Conservation (phyloP, 2,888 invertebrate species). For the Parapristionchus giblindavisi region DNA sequence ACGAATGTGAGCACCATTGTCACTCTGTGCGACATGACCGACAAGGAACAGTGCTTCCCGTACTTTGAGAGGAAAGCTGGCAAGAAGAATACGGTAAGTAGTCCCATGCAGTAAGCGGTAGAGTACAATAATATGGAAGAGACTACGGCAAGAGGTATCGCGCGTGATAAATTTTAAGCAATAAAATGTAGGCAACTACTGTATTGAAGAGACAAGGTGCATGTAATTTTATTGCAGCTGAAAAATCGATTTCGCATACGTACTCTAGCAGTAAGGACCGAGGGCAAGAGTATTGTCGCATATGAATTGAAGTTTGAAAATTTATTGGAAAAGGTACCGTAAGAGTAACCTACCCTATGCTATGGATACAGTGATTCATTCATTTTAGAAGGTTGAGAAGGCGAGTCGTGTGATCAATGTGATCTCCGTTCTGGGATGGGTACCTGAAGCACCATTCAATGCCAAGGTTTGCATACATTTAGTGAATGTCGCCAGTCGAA, state of each 20-base stretch:
- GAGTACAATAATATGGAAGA: not conserved
- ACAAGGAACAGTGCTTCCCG: conserved; percentile 3
- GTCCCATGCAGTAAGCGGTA: not conserved
- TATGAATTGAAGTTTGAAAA: conserved; percentile 35
- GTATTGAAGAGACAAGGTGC: not conserved
- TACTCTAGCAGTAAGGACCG: conserved; percentile 8
- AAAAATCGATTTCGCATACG: not conserved
- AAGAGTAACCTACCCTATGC: not conserved
- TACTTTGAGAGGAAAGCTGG: conserved; percentile 33
- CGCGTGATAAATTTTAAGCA: not conserved
- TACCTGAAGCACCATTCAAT: conserved; percentile 4
- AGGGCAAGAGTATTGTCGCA: conserved; percentile 19
- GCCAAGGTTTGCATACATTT: too few species aligned
- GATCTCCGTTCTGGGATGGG: conserved; percentile 19
- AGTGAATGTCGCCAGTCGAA: not conserved
- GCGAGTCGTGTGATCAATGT: conserved; percentile 8
- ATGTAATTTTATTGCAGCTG: conserved; percentile 16
- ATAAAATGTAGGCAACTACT: not conserved
- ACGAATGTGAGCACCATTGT: conserved; percentile 15
- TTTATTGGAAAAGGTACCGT: conserved; percentile 24
- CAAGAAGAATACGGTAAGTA: conserved; percentile 25
- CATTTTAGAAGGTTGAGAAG: conserved; percentile 15
- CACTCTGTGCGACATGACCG: not conserved
- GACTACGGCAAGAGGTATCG: not conserved
- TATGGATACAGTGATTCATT: not conserved